Conservation (phyloP, 2,797 vertebrate genomes). For the Bovichtus variegatus region DNA sequence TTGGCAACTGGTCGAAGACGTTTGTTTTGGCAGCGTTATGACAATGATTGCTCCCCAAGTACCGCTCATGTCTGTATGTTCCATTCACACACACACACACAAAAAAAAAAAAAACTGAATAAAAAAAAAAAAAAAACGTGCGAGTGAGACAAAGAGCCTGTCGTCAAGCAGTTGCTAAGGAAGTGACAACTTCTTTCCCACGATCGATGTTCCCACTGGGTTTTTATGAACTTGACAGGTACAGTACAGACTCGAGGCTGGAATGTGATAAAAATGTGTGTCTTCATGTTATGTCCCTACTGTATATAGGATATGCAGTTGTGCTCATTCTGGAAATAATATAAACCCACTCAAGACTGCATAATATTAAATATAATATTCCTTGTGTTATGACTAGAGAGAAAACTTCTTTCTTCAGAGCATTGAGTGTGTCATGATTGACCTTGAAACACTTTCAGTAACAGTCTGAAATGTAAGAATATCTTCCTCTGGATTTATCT, state of each 20-base stretch:
- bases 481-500: constrained; percentile 28
- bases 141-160: constrained; percentile 35
- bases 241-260: constrained; percentile 17
- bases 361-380: neutral
- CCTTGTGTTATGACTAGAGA: neutral
- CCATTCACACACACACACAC: constrained; percentile 35
- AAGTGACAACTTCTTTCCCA: constrained; percentile 45
- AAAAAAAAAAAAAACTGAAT: no score
- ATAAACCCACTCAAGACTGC: neutral
- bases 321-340: constrained; percentile 2
- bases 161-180: constrained; percentile 37
- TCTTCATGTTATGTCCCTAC: neutral
- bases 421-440: constrained; percentile 3
- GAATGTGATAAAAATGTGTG: neutral
- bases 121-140: neutral
- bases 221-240: constrained; percentile 32
- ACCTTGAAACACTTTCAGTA: constrained; percentile 44
- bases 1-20: constrained; percentile 48
- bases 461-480: constrained; percentile 40
- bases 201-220: neutral
- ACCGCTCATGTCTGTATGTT: constrained; percentile 26
- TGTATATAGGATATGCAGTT: neutral
- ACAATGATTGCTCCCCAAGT: constrained; percentile 54
- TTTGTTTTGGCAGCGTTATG: constrained; percentile 66
- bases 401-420: constrained; percentile 16